Evolutionary conservation across 2,113 vertebrate species (phyloP), one percentile per base, ranked within the genome.

Genomic region (Pungitius pungitius): DNA sequence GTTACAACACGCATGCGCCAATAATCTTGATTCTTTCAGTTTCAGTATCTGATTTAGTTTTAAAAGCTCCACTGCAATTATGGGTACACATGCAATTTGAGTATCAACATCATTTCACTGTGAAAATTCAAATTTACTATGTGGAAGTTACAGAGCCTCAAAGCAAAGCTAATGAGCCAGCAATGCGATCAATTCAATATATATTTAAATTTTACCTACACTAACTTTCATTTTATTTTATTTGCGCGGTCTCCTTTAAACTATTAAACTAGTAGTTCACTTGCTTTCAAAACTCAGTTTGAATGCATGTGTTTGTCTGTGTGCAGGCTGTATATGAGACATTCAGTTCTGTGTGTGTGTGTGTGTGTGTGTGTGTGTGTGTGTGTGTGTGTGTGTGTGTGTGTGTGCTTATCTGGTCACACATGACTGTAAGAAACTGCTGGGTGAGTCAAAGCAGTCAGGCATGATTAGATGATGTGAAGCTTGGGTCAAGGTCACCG

Each of bases 401-500:
- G 20, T 66, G 42, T 51, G 61, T 68, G 57, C 10, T 26, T 51
- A 9, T 54, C 54, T 56, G 27, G 30, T 71, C 68, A 54, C 54
- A 65, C 37, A 56, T 69, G 55, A 65, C 9, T 30, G 7, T 37
- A 35, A 82, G 33, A 20, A 80, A 78, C 57, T 43, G n/a, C 81
- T 59, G 30, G 45, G 45, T 65, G 43, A 72, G 49, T 84, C 51
- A 70, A 47, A 71, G 64, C 57, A 87, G 69, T 75, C 73, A 75
- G 51, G 68, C 27, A 64, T 84, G 84, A 82, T 80, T 55, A 81
- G 67, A 75, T 62, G 77, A 84, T 73, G 81, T 81, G 79, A 80
- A 15, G 57, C 49, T 37, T 42, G 43, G 86, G 87, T 89, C 87
- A 90, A 91, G 90, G 87, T 89, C 78, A 90, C 82, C 55, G 27